phyloP scores from a whole-genome alignment of 2,888 invertebrate species.

The Eupelmus urozonus region DNA sequence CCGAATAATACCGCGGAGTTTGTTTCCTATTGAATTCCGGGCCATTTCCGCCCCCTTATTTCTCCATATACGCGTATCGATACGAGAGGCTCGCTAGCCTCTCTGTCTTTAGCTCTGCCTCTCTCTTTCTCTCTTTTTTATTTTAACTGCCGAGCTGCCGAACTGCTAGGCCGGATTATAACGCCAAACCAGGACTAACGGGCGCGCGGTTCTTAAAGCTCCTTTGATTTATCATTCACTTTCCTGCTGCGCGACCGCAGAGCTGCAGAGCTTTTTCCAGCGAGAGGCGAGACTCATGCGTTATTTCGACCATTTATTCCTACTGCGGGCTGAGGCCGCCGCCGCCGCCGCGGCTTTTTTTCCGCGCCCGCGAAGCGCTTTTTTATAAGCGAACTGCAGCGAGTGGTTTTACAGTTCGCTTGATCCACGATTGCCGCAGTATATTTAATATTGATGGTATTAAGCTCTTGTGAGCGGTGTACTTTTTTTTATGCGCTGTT shows the following conservation, averaged over 20 bases:
- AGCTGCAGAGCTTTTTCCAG: slow-evolving; percentile 29
- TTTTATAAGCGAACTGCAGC: slow-evolving; percentile 3
- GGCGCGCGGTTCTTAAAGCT: slow-evolving; percentile 53
- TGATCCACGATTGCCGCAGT: slow-evolving; percentile 39
- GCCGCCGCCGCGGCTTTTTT: neutral
- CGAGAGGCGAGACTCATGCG: slow-evolving; percentile 15
- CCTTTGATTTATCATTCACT: slow-evolving; percentile 61
- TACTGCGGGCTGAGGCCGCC: neutral
- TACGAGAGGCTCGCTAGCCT: slow-evolving; percentile 3
- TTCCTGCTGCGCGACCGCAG: slow-evolving; percentile 27
- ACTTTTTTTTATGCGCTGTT: slow-evolving; percentile 63
- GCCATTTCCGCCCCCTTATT: slow-evolving; percentile 61
- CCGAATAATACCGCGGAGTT: slow-evolving; percentile 74
- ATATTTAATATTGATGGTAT: slow-evolving; percentile 50
- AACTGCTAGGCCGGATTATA: slow-evolving; percentile 54
- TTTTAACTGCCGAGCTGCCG: slow-evolving; percentile 55
- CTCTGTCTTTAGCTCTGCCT: slow-evolving; percentile 29
- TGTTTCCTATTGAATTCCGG: slow-evolving; percentile 76
- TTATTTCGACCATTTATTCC: slow-evolving; percentile 46
- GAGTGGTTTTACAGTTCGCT: slow-evolving; percentile 46
- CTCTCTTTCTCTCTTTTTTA: slow-evolving; percentile 31
- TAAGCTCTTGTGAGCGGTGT: neutral
- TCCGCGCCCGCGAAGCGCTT: neutral
- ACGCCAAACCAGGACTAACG: slow-evolving; percentile 58
- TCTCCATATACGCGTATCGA: neutral